Conservation (phyloP, 2,888 invertebrate species). For the Pheosia tremula region DNA sequence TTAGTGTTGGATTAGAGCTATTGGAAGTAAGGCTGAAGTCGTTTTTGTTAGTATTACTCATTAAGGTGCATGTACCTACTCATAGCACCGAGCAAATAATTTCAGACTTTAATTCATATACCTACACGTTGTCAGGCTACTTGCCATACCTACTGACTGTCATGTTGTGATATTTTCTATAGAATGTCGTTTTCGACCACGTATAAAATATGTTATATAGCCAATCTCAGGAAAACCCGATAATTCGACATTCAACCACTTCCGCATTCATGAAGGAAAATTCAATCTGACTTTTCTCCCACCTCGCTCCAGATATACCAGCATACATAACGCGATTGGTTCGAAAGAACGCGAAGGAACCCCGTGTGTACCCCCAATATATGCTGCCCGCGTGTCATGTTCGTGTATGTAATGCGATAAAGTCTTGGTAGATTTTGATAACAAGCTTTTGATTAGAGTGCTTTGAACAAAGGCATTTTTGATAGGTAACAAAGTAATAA, state of each 20-base stretch:
- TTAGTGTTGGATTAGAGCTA: background rate
- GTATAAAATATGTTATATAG: too few relatives aligned
- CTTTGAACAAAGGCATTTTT: too few relatives aligned
- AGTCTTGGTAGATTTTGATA: slow-evolving; percentile 13
- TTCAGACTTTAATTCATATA: too few relatives aligned
- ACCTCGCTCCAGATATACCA: slow-evolving; percentile 19
- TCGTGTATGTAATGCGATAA: slow-evolving; percentile 5
- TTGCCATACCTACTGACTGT: too few relatives aligned
- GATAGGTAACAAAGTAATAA: too few relatives aligned
- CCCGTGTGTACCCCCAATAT: slow-evolving; percentile 23
- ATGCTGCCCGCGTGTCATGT: slow-evolving; percentile 7
- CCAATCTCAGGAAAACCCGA: slow-evolving; percentile 7
- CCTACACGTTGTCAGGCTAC: too few relatives aligned
- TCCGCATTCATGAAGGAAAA: slow-evolving; percentile 18
- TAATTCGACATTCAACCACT: slow-evolving; percentile 12
- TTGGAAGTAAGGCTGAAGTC: too few relatives aligned
- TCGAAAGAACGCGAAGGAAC: slow-evolving; percentile 16
- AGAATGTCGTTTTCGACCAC: too few relatives aligned
- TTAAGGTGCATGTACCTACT: too few relatives aligned
- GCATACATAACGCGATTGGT: slow-evolving; percentile 27
- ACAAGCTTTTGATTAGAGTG: background rate
- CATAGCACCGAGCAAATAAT: too few relatives aligned
- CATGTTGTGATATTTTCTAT: too few relatives aligned
- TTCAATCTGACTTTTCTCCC: slow-evolving; percentile 18
- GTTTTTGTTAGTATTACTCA: too few relatives aligned